Conservation (phyloP, 2,888 invertebrate species). For the Orgyia antiqua region DNA sequence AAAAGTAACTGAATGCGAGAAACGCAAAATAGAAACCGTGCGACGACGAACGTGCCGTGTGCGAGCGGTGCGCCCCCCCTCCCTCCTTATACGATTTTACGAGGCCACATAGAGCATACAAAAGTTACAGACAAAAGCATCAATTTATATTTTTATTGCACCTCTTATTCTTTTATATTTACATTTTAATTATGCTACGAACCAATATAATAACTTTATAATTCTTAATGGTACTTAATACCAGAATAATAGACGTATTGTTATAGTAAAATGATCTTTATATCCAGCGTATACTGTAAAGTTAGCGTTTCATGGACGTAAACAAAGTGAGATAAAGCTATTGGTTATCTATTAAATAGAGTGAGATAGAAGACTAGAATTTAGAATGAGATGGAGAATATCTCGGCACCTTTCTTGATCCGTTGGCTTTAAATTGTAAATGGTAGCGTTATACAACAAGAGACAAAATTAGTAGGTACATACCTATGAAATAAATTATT, state of each 20-base stretch:
- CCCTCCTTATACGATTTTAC: slow-evolving; percentile 64
- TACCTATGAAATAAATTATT: too few relatives aligned
- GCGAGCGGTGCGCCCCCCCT: slow-evolving; percentile 59
- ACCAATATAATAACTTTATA: not conserved
- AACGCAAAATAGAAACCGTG: slow-evolving; percentile 77
- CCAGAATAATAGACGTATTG: not conserved
- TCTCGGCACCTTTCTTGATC: slow-evolving; percentile 39
- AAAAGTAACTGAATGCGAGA: slow-evolving; percentile 69
- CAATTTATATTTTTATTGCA: slow-evolving; percentile 26
- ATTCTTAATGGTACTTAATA: not conserved
- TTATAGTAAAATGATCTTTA: slow-evolving; percentile 21
- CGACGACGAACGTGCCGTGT: slow-evolving; percentile 38
- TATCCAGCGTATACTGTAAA: slow-evolving; percentile 45
- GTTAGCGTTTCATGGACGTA: slow-evolving; percentile 61
- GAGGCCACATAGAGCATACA: slow-evolving; percentile 66
- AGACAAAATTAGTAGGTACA: too few relatives aligned
- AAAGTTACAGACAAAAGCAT: slow-evolving; percentile 48
- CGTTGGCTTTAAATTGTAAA: too few relatives aligned
- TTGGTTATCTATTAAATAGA: slow-evolving; percentile 45
- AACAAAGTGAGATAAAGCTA: slow-evolving; percentile 63
- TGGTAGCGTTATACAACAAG: too few relatives aligned
- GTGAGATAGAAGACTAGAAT: slow-evolving; percentile 43
- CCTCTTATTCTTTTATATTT: slow-evolving; percentile 2
- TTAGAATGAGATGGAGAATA: slow-evolving; percentile 34
- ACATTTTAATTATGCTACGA: not conserved